A percentile compares a stretch with the other conserved stretches of the same genome.
Conservation (phyloP, 2,888 invertebrate genomes). For the Sympetrum striolatum region DNA sequence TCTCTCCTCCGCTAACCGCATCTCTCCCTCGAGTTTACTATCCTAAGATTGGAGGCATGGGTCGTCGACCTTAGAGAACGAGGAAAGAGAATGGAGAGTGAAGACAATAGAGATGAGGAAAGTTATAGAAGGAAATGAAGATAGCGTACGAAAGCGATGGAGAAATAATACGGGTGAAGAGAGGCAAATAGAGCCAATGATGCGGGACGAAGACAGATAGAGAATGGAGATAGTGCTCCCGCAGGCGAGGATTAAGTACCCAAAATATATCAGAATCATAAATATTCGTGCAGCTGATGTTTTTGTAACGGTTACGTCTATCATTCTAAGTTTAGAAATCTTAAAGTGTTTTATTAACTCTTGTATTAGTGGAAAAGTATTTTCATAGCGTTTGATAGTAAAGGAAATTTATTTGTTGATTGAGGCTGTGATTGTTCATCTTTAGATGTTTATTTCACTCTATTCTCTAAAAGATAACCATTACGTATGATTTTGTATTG, state of each 20-base stretch:
- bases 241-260: background rate
- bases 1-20: background rate
- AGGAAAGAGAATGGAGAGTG: background rate
- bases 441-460: too few species aligned
- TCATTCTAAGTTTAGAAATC: too few species aligned
- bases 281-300: too few species aligned
- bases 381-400: too few species aligned
- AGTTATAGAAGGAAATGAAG: background rate
- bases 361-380: too few species aligned
- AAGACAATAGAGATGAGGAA: background rate
- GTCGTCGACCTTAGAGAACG: background rate
- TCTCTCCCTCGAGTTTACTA: background rate
- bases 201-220: background rate
- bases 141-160: background rate
- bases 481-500: too few species aligned
- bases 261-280: too few species aligned
- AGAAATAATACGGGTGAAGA: background rate
- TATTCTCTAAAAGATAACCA: too few species aligned
- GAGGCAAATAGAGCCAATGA: background rate
- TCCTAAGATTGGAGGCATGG: background rate
- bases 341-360: too few species aligned
- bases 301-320: too few species aligned
- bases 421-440: too few species aligned
- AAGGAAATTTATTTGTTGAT: too few species aligned
- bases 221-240: background rate